These are phyloP conservation scores for Cotesia typhae DNA, from an alignment of 1,140 invertebrate species.

Conservation along the genomic window DNA sequence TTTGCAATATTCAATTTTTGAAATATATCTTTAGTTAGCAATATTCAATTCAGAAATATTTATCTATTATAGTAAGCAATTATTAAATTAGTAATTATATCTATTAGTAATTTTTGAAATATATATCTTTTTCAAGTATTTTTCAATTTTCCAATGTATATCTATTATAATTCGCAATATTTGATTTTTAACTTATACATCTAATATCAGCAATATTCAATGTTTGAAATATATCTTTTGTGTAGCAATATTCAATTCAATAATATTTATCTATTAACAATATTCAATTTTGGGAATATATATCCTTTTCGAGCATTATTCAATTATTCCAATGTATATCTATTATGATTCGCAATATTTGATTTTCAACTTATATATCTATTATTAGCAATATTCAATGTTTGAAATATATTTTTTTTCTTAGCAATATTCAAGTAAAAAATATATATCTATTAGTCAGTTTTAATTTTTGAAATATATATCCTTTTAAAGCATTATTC, in stretches of 20 bases:
- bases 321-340: neutral
- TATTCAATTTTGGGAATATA: neutral
- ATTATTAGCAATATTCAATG: neutral
- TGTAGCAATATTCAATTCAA: neutral
- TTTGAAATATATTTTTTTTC: neutral
- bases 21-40: slow-evolving; percentile 12
- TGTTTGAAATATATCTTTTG: neutral
- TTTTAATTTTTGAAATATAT: slow-evolving; percentile 6
- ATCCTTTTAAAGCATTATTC: slow-evolving; percentile 19
- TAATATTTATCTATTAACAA: slow-evolving; percentile 6
- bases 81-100: too few relatives aligned
- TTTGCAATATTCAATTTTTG: neutral
- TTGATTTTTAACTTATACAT: neutral
- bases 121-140: neutral
- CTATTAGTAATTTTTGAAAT: neutral
- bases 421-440: slow-evolving; percentile 3
- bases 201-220: neutral
- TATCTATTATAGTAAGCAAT: too few relatives aligned
- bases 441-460: neutral
- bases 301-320: slow-evolving; percentile 1
- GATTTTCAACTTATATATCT: neutral
- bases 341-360: neutral
- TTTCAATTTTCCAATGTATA: slow-evolving; percentile 6
- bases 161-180: neutral
- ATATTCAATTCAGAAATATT: neutral